These are phyloP conservation scores for Trisateles emortualis DNA, from an alignment of 2,888 invertebrate species.

Conservation along the genomic window DNA sequence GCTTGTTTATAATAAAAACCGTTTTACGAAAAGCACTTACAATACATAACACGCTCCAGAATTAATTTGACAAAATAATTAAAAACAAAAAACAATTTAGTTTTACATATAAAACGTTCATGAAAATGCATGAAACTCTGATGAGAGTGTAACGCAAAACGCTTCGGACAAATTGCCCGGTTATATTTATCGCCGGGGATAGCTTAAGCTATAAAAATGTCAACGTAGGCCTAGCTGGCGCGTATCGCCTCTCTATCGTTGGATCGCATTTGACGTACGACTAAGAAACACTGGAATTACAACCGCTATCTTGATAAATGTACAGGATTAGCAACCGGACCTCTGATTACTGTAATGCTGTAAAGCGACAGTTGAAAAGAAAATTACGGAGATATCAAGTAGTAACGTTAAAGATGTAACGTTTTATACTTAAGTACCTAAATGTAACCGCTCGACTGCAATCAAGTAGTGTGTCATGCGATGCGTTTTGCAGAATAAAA, in stretches of 20 bases:
- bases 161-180: slow-evolving; percentile 53
- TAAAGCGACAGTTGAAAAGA: slow-evolving; percentile 1
- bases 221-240: slow-evolving; percentile 64
- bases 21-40: background rate
- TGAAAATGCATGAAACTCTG: slow-evolving; percentile 55
- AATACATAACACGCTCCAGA: background rate
- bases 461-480: too few species aligned
- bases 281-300: slow-evolving; percentile 49
- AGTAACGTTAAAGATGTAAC: background rate
- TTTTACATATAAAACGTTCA: slow-evolving; percentile 44
- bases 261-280: slow-evolving; percentile 58
- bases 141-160: slow-evolving; percentile 46
- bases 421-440: background rate
- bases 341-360: slow-evolving; percentile 17
- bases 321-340: slow-evolving; percentile 26
- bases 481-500: too few species aligned
- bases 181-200: slow-evolving; percentile 71
- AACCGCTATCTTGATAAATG: slow-evolving; percentile 40
- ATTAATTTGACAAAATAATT: slow-evolving; percentile 10
- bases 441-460: background rate
- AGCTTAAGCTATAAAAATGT: slow-evolving; percentile 79
- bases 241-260: slow-evolving; percentile 62
- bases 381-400: background rate
- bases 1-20: background rate
- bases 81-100: slow-evolving; percentile 33